These are phyloP conservation scores for Nephrocerus scutellatus DNA, from an alignment of 2,888 invertebrate genomes.

Conservation along the genomic window DNA sequence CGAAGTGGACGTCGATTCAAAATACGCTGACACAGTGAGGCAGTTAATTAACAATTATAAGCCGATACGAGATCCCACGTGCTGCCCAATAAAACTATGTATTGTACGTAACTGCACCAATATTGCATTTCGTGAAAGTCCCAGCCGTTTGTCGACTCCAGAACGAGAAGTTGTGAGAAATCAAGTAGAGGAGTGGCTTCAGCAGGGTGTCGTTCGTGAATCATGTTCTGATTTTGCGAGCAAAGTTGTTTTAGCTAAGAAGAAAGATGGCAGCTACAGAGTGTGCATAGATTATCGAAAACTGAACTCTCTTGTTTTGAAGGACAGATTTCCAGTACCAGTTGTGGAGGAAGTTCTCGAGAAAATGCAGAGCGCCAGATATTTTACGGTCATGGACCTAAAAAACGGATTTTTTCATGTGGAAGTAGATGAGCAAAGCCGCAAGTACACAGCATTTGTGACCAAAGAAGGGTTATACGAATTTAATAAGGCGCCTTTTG, in stretches of 20 bases:
- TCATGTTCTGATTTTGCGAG: slow-evolving; percentile 10
- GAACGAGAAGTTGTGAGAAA: slow-evolving; percentile 13
- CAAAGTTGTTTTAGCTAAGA: slow-evolving; percentile 13
- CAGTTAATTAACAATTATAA: too few relatives aligned
- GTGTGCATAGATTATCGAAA: slow-evolving; percentile 41
- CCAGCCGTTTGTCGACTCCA: slow-evolving; percentile 11
- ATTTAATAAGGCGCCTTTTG: slow-evolving; percentile 1
- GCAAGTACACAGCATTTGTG: slow-evolving; percentile 13
- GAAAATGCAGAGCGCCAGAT: slow-evolving; percentile 13
- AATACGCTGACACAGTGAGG: too few relatives aligned
- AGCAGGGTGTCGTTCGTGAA: slow-evolving; percentile 7
- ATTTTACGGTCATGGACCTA: slow-evolving; percentile 17
- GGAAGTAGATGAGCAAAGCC: slow-evolving; percentile 13
- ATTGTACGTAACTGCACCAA: too few relatives aligned
- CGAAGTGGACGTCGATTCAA: too few relatives aligned
- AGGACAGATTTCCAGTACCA: slow-evolving; percentile 34
- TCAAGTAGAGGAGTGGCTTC: slow-evolving; percentile 16
- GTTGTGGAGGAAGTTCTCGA: slow-evolving; percentile 15
- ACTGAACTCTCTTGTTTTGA: slow-evolving; percentile 36
- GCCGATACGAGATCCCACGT: too few relatives aligned
- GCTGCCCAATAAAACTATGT: too few relatives aligned
- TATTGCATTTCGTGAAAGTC: slow-evolving; percentile 14
- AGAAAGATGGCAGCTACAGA: slow-evolving; percentile 14
- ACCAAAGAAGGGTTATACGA: slow-evolving; percentile 1
- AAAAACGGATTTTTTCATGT: slow-evolving; percentile 18